A percentile compares a stretch with the other conserved stretches of the same genome.
Conservation (phyloP, 2,888 invertebrate species). For the Drosophila sordidula region DNA sequence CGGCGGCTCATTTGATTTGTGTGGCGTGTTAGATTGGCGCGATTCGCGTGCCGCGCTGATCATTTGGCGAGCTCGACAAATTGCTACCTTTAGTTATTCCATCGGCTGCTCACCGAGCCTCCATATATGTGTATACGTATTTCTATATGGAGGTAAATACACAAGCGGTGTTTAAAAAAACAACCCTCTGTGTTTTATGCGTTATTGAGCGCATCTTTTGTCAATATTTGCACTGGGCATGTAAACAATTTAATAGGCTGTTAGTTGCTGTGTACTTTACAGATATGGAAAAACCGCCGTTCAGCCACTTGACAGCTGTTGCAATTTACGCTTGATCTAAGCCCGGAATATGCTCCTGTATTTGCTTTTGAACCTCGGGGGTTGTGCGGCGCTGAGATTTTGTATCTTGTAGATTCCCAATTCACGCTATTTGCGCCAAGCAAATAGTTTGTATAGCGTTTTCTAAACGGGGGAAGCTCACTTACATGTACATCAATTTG, state of each 20-base stretch:
- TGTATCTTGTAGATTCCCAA: slow-evolving; percentile 62
- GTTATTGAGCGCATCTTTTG: slow-evolving; percentile 65
- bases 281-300: slow-evolving; percentile 63
- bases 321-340: slow-evolving; percentile 77
- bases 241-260: slow-evolving; percentile 82
- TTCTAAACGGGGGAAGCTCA: slow-evolving; percentile 4
- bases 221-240: slow-evolving; percentile 76
- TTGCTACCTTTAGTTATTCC: slow-evolving; percentile 56
- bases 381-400: slow-evolving; percentile 55
- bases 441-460: slow-evolving; percentile 67
- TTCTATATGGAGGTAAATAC: too few species aligned
- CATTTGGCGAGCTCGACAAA: slow-evolving; percentile 76
- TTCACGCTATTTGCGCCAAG: slow-evolving; percentile 49
- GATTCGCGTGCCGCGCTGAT: slow-evolving; percentile 71
- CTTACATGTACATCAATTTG: not conserved
- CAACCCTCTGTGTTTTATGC: slow-evolving; percentile 2
- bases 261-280: slow-evolving; percentile 65
- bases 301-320: slow-evolving; percentile 78
- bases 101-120: too few species aligned
- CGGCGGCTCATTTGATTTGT: slow-evolving; percentile 56
- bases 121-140: too few species aligned
- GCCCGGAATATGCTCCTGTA: slow-evolving; percentile 31
- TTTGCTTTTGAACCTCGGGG: slow-evolving; percentile 47
- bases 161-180: slow-evolving; percentile 12
- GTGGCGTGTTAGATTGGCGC: slow-evolving; percentile 38